Evolutionary conservation across 2,888 invertebrate genomes (phyloP), one percentile per base, ranked within the genome.

Genomic region (Cephus runcator): DNA sequence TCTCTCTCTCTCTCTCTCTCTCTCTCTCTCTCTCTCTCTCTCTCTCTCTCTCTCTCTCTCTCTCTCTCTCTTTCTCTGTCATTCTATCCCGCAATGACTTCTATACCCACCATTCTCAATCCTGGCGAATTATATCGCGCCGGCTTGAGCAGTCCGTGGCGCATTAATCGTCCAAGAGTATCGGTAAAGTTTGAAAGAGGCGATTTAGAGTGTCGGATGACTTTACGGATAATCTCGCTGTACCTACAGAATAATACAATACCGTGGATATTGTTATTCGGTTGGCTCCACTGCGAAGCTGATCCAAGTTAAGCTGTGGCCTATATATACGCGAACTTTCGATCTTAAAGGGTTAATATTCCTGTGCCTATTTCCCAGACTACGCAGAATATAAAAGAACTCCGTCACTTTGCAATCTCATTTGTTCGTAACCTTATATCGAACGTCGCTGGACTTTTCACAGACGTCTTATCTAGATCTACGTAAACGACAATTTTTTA

Each of bases 251-350:
- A 56, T 23, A 56, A 56, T 23, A 56, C 15, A 56, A 56, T 23
- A 56, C 23, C 83, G 76, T 77, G 73, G 80, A 80, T 82, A 86
- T 87, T 87, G 83, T 87, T 86, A 85, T 86, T 85, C 85, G 84
- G 82, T 82, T 82, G 81, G 83, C 82, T 83, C 83, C 84, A 81
- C 81, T 71, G 82, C 79, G 76, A 79, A 83, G 81, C 83, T 85
- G 84, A 84, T 76, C 76, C 80, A 82, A 83, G 84, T 84, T 82
- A 71, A 85, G 83, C 83, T 84, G 84, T 83, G 83, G 84, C 83
- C 84, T 85, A 85, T 83, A 85, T 83, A 83, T 56, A 9, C 85
- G 79, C 77, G 80, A 81, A 78, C 79, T 77, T 76, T 80, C 56
- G 23, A 9, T 56, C 56, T 9, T 1, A 56, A 56, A 56, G 56